These are phyloP conservation scores for Acrocyrtus sp. DNA, from an alignment of 2,888 invertebrate species.

Conservation along the genomic window DNA sequence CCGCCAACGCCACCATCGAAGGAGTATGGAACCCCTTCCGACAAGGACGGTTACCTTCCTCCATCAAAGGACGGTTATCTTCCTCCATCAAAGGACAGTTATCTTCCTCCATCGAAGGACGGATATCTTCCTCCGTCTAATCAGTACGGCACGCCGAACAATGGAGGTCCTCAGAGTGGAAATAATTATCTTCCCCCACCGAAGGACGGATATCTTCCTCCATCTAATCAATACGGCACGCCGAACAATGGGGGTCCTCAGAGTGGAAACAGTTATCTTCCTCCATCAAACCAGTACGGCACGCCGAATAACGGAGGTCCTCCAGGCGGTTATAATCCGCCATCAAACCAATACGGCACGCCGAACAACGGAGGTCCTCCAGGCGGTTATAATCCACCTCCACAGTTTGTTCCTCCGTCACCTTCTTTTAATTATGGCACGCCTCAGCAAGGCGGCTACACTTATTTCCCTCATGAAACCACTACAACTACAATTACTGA, in stretches of 20 bases:
- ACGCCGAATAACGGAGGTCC: background rate
- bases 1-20: constrained; percentile 25
- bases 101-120: background rate
- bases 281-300: constrained; percentile 8
- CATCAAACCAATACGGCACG: background rate
- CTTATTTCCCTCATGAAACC: constrained; percentile 19
- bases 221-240: background rate
- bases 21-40: background rate
- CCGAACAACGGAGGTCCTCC: background rate
- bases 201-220: constrained; percentile 10
- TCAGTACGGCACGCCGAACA: constrained; percentile 8
- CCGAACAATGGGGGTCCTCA: background rate
- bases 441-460: constrained; percentile 23
- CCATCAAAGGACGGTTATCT: constrained; percentile 3
- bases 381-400: background rate
- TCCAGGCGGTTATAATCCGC: background rate
- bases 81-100: constrained; percentile 2
- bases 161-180: constrained; percentile 7
- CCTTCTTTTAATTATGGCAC: constrained; percentile 29
- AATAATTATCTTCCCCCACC: constrained; percentile 8
- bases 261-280: background rate
- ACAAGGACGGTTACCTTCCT: too few species aligned
- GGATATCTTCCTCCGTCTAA: constrained; percentile 1
- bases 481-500: constrained; percentile 28
- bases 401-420: too few species aligned